Percentiles rank a stretch among this genome's conserved stretches.
These are phyloP conservation scores for Trigoniulus corallinus DNA, from an alignment of 1,140 invertebrate species.

Conservation along the genomic window DNA sequence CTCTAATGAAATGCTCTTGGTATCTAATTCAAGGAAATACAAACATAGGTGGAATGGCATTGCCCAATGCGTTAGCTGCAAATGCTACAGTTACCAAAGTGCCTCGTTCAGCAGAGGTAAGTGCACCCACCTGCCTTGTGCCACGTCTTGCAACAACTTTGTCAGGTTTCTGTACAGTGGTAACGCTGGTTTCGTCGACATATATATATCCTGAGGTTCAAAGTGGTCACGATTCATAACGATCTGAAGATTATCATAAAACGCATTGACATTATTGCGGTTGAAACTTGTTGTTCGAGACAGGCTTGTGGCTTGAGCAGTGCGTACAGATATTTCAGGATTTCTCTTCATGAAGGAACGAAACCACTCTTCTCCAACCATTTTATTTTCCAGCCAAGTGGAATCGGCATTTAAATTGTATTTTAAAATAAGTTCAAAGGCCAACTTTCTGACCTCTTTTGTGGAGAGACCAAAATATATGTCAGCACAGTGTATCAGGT, in stretches of 20 bases:
- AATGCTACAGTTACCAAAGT: conserved; percentile 9
- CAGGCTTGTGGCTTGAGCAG: conserved; percentile 26
- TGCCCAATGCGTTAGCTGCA: conserved; percentile 9
- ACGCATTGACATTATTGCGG: conserved; percentile 24
- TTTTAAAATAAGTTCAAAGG: conserved; percentile 21
- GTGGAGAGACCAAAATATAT: too few relatives aligned
- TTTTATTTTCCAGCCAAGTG: conserved; percentile 19
- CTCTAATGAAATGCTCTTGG: conserved; percentile 19
- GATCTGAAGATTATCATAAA: conserved; percentile 23
- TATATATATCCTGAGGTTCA: conserved; percentile 10
- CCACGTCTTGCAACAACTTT: conserved; percentile 12
- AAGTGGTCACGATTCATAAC: conserved; percentile 8
- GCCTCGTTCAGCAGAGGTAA: conserved; percentile 16
- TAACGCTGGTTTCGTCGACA: conserved; percentile 24
- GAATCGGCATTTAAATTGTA: conserved; percentile 19
- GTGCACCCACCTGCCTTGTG: conserved; percentile 13
- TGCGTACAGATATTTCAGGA: conserved; percentile 23
- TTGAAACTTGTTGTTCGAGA: conserved; percentile 31
- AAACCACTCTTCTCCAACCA: conserved; percentile 30
- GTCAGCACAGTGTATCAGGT: too few relatives aligned
- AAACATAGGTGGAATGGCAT: conserved; percentile 15
- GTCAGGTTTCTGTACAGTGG: conserved; percentile 26
- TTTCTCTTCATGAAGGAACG: conserved; percentile 27
- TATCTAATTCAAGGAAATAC: conserved; percentile 25
- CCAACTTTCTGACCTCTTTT: conserved; percentile 24